phyloP scores from a whole-genome alignment of 2,797 vertebrate species.

The Nyctibius grandis region DNA sequence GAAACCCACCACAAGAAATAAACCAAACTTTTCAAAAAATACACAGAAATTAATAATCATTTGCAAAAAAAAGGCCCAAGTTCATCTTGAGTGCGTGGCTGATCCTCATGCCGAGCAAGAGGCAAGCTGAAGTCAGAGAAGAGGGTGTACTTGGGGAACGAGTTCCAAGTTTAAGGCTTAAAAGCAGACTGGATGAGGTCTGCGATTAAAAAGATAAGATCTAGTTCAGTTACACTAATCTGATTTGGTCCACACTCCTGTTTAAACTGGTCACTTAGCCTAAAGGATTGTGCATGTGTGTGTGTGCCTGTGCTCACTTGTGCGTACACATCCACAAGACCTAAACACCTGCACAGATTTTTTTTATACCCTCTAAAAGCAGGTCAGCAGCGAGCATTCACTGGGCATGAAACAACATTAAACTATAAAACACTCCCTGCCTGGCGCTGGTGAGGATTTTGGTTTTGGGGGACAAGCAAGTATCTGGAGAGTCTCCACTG shows the following conservation, averaged over 20 bases:
- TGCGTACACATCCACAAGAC: not conserved
- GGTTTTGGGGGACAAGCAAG: not conserved
- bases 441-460: not conserved
- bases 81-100: not conserved
- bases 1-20: slow-evolving; percentile 23
- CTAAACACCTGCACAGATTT: not conserved
- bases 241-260: not conserved
- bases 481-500: not conserved
- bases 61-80: not conserved
- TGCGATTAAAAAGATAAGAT: not conserved
- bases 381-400: slow-evolving; percentile 30
- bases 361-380: not conserved
- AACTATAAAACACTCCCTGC: not conserved
- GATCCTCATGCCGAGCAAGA: not conserved
- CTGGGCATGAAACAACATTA: slow-evolving; percentile 27
- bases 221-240: not conserved
- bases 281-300: not conserved
- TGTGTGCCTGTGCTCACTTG: not conserved
- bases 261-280: not conserved
- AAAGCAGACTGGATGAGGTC: not conserved
- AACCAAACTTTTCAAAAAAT: not conserved
- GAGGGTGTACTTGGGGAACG: not conserved
- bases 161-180: not conserved
- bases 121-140: not conserved
- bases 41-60: slow-evolving; percentile 6